These are phyloP conservation scores for Dendrolimus houi DNA, from an alignment of 2,888 invertebrate genomes.

Conservation along the genomic window DNA sequence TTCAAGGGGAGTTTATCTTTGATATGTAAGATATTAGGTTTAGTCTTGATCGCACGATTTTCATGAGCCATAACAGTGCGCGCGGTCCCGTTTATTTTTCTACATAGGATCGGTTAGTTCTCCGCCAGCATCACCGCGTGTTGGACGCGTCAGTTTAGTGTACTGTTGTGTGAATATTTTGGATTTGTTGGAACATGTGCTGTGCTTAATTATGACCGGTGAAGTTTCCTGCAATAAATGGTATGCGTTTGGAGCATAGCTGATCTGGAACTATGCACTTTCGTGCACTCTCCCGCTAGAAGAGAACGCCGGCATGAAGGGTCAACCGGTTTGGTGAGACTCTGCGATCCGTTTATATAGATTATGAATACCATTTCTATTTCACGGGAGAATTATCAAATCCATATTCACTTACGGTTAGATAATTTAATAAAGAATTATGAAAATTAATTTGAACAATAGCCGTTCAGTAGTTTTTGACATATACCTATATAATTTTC, in stretches of 20 bases:
- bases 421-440: too few relatives aligned
- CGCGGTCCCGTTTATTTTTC: slow-evolving; percentile 53
- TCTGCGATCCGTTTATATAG: slow-evolving; percentile 29
- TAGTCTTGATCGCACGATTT: slow-evolving; percentile 16
- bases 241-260: slow-evolving; percentile 53
- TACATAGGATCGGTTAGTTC: slow-evolving; percentile 37
- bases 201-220: slow-evolving; percentile 60
- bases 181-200: slow-evolving; percentile 39
- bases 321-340: slow-evolving; percentile 74
- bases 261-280: slow-evolving; percentile 57
- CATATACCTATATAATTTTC: too few relatives aligned
- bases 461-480: too few relatives aligned
- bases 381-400: too few relatives aligned
- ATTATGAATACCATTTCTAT: too few relatives aligned
- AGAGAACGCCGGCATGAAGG: slow-evolving; percentile 61
- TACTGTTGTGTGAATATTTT: neutral
- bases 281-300: slow-evolving; percentile 46
- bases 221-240: slow-evolving; percentile 49
- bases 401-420: too few relatives aligned
- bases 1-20: neutral
- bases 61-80: slow-evolving; percentile 36
- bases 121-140: slow-evolving; percentile 32
- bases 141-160: slow-evolving; percentile 22
- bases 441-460: too few relatives aligned
- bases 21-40: neutral